Evolutionary conservation across 2,888 invertebrate genomes (phyloP).

Genomic region (Ochropleura leucogaster): DNA sequence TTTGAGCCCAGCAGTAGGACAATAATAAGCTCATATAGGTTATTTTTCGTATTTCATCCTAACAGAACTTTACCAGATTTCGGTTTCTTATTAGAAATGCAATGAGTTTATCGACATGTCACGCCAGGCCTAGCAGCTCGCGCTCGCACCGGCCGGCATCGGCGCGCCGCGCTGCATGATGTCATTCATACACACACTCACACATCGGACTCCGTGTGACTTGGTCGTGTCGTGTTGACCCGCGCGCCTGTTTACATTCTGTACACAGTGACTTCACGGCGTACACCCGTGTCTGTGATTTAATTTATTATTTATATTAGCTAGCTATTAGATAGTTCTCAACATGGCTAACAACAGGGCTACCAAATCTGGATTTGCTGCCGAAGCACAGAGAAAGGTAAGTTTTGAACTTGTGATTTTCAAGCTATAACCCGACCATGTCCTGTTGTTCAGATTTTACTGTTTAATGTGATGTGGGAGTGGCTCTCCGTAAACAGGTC

Average conservation of each 20-base stretch:
- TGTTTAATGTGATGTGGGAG: constrained; percentile 57
- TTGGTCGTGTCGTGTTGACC: constrained; percentile 74
- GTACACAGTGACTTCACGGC: constrained; percentile 85
- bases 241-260: constrained; percentile 87
- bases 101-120: constrained; percentile 65
- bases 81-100: constrained; percentile 18
- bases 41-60: not conserved
- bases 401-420: constrained; percentile 75
- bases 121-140: constrained; percentile 52
- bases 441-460: constrained; percentile 61
- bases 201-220: constrained; percentile 81
- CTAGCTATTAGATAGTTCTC: constrained; percentile 77
- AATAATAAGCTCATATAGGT: no score
- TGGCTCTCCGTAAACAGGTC: constrained; percentile 71
- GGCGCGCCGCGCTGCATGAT: constrained; percentile 80
- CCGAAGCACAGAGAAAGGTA: constrained; percentile 98
- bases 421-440: constrained; percentile 68
- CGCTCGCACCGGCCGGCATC: constrained; percentile 70
- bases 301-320: constrained; percentile 80
- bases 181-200: constrained; percentile 90
- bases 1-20: no score
- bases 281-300: constrained; percentile 86
- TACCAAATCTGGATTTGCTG: constrained; percentile 98
- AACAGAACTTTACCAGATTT: not conserved
- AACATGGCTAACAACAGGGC: constrained; percentile 96